Conservation (phyloP, 1,140 invertebrate species). For the Leptonema lineaticorne region DNA sequence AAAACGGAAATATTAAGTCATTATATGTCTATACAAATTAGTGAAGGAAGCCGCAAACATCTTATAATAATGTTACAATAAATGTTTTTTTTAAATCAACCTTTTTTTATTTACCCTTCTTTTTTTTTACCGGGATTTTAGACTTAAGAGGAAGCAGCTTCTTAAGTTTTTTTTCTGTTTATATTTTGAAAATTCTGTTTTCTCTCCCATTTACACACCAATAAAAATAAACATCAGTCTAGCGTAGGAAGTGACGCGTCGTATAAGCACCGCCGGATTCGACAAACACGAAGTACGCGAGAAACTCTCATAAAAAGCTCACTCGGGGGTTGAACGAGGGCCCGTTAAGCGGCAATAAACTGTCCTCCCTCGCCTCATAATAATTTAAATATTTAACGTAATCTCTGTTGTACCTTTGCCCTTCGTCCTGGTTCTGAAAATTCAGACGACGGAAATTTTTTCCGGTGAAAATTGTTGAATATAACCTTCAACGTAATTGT, state of each 20-base stretch:
- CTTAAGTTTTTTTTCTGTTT: conserved; percentile 12
- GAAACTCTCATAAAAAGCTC: conserved; percentile 13
- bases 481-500: neutral
- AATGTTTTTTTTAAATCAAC: no score
- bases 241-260: neutral
- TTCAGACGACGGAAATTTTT: neutral
- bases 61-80: no score
- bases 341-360: conserved; percentile 19
- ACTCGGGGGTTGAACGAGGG: conserved; percentile 17
- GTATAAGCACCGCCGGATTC: neutral
- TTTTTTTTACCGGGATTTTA: conserved; percentile 8
- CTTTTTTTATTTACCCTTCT: neutral
- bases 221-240: conserved; percentile 31
- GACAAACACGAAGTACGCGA: neutral
- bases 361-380: conserved; percentile 18
- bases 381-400: conserved; percentile 36
- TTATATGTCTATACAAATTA: no score
- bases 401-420: conserved; percentile 20
- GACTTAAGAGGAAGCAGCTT: neutral
- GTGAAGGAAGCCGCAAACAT: no score
- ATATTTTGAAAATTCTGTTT: conserved; percentile 25
- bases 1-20: no score
- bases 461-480: neutral
- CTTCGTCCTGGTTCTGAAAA: neutral
- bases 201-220: conserved; percentile 23